phyloP scores from a whole-genome alignment of 2,797 vertebrate species.

The Megaceryle alcyon region DNA sequence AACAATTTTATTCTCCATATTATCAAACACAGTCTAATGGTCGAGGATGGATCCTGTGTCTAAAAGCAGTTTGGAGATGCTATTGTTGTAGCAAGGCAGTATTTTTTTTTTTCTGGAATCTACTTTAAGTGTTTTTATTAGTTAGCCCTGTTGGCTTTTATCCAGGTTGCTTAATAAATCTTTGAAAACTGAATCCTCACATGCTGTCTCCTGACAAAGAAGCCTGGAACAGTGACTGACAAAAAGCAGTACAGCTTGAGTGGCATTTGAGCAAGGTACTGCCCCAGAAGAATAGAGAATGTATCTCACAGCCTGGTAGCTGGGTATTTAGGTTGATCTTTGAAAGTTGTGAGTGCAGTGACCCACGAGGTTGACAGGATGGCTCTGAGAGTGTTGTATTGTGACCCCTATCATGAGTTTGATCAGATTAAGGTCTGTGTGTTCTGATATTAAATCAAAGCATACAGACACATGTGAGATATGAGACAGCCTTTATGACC shows the following conservation, averaged over 20 bases:
- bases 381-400: not conserved
- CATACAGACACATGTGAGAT: not conserved
- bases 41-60: not conserved
- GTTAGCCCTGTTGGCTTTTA: not conserved
- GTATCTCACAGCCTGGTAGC: not conserved
- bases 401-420: not conserved
- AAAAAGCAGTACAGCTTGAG: not conserved
- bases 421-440: not conserved
- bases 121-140: not conserved
- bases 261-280: not conserved
- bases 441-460: not conserved
- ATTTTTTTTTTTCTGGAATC: not conserved
- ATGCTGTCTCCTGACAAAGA: not conserved
- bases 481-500: not conserved
- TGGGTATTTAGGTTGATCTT: not conserved
- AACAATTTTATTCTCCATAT: slow-evolving; percentile 2
- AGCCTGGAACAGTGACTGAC: not conserved
- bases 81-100: not conserved
- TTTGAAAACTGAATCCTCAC: not conserved
- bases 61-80: not conserved
- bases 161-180: not conserved
- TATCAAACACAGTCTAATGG: not conserved
- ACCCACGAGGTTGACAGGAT: not conserved
- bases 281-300: not conserved
- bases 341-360: not conserved